A percentile compares a stretch with the other conserved stretches of the same genome.
These are phyloP conservation scores for Zaprionus lachaisei DNA, from an alignment of 1,140 invertebrate genomes.

Conservation along the genomic window DNA sequence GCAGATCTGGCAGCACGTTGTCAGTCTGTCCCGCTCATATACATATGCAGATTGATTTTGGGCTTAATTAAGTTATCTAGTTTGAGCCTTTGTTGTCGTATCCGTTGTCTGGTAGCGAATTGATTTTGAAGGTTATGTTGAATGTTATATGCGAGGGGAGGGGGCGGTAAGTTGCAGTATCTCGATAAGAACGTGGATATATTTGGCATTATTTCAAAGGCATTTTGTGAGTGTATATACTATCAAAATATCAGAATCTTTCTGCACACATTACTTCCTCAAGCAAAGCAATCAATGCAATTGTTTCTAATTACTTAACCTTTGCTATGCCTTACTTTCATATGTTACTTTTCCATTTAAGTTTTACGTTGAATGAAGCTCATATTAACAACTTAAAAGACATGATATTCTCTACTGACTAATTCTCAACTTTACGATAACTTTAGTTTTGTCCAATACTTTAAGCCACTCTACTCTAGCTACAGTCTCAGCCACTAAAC, in stretches of 20 bases:
- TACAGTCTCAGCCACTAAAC: constrained; percentile 28
- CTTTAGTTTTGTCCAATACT: not conserved
- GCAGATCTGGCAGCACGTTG: constrained; percentile 33
- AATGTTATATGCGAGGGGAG: not conserved
- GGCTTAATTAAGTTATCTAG: constrained; percentile 71
- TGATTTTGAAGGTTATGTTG: constrained; percentile 54
- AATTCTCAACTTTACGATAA: constrained; percentile 35
- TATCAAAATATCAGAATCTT: not conserved
- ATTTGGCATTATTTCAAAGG: not conserved
- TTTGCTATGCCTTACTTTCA: not conserved
- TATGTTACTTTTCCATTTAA: not conserved
- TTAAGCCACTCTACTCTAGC: constrained; percentile 18
- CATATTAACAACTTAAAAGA: not conserved
- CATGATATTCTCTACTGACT: not conserved
- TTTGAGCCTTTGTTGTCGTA: constrained; percentile 50
- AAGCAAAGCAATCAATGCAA: not conserved
- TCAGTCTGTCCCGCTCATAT: constrained; percentile 29
- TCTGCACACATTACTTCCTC: not conserved
- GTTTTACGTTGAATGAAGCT: not conserved
- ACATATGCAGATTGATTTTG: constrained; percentile 77
- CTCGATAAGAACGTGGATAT: not conserved
- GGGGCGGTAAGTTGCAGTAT: not conserved
- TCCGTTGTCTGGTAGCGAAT: constrained; percentile 44
- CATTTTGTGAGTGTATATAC: not conserved
- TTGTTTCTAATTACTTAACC: not conserved